phyloP scores from a whole-genome alignment of 2,113 vertebrate species.

The Leucopternis melanops region DNA sequence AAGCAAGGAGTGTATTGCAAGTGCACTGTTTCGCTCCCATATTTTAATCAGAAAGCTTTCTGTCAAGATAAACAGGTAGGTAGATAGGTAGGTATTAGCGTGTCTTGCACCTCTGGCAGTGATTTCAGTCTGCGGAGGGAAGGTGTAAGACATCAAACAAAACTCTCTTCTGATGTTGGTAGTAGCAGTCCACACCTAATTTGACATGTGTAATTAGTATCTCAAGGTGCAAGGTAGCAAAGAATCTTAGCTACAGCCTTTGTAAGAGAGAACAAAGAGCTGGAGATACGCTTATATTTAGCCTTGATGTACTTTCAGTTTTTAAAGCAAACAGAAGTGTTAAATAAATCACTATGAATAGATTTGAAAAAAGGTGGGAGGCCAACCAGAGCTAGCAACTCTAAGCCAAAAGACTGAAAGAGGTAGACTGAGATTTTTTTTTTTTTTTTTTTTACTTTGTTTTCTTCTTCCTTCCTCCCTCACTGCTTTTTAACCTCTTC shows the following conservation, averaged over 20 bases:
- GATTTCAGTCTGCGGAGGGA: neutral
- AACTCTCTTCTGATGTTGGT: neutral
- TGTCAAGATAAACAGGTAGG: neutral
- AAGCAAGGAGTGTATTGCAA: neutral
- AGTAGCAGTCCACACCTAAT: neutral
- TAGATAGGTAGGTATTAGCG: neutral
- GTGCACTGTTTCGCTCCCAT: accelerated
- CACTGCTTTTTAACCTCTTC: neutral
- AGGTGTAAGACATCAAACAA: slow-evolving; percentile 42
- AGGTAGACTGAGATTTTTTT: neutral
- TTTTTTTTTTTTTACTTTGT: neutral
- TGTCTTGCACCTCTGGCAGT: slow-evolving; percentile 16
- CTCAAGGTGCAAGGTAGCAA: neutral
- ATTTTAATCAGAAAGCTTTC: neutral
- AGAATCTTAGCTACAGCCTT: neutral
- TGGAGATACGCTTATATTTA: neutral
- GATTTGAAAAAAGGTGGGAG: neutral
- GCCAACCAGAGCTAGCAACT: neutral
- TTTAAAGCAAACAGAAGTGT: neutral
- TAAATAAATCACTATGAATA: neutral
- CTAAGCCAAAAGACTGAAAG: neutral
- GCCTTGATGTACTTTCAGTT: neutral
- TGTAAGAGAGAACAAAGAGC: neutral
- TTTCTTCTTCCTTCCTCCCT: neutral
- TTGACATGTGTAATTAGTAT: slow-evolving; percentile 29